Conservation (phyloP, 2,888 invertebrate genomes). For the Polydrusus tereticollis region DNA sequence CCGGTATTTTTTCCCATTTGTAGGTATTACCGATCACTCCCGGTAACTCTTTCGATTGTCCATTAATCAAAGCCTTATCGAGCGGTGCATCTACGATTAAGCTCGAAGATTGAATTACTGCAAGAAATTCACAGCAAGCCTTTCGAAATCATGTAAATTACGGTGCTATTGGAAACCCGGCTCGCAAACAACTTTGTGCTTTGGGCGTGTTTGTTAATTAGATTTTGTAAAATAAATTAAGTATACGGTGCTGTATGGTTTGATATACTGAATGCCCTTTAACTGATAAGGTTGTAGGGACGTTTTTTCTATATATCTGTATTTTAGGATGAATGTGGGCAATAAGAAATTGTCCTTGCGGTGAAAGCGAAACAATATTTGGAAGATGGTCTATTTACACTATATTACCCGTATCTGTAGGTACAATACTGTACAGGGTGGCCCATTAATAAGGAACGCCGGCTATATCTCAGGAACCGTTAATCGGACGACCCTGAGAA, state of each 20-base stretch:
- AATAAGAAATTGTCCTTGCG: no score
- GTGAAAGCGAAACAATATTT: no score
- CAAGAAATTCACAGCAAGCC: constrained; percentile 44
- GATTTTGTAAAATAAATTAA: constrained; percentile 41
- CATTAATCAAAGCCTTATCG: constrained; percentile 49
- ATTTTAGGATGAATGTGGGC: no score
- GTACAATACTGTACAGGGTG: no score
- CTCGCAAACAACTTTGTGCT: constrained; percentile 42
- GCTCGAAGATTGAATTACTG: constrained; percentile 49
- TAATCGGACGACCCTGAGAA: no score
- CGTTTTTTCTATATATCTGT: no score
- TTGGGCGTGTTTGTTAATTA: constrained; percentile 47
- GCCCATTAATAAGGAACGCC: no score
- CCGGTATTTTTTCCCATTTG: not conserved
- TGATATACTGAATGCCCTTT: not conserved
- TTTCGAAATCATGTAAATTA: constrained; percentile 47
- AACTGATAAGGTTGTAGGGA: no score
- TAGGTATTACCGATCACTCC: constrained; percentile 2
- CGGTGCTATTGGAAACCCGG: constrained; percentile 23
- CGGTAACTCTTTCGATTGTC: constrained; percentile 36
- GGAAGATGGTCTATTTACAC: no score
- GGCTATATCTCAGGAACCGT: no score
- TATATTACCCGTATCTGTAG: no score
- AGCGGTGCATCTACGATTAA: constrained; percentile 45
- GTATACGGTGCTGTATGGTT: constrained; percentile 33